Evolutionary conservation across 2,888 invertebrate genomes (phyloP), one percentile per base, ranked within the genome.

Genomic region (Ichneumoninae sp.): DNA sequence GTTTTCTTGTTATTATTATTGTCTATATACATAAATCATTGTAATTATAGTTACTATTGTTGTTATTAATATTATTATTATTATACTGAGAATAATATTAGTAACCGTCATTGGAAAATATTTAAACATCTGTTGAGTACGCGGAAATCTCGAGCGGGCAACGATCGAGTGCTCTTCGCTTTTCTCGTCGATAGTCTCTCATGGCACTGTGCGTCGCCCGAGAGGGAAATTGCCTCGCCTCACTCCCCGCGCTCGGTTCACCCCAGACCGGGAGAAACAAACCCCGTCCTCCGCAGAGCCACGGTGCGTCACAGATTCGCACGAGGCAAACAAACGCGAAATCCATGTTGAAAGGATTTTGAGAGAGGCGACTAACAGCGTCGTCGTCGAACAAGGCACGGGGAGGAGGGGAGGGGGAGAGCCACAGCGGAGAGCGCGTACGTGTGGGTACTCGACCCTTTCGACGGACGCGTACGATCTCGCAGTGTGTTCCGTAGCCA

Each of bases 261-360:
- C 26, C 57, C 44, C 40, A 44, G n/a, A 40, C 26, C 44, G 22
- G 10, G 57, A 22, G 22, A 57, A 57, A 57, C 13, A 13, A 8
- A 22, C 8, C 10, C 57, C 57, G 57, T 10, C 22, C 30, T 50
- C 22, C 22, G 16, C n/a, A 6, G n/a, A 65, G 33, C 57, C 30
- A 10, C 16, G n/a, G 44, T 62, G 70, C 70, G 44, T 66, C 71
- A 54, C 57, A 30, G 30, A 57, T 57, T 80, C 57, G 72, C 72
- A 72, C 72, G 66, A 19, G 22, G 5, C 80, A 47, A 80, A 80
- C 72, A 65, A 72, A 22, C 54, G 30, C 66, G 68, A 80, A 72
- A 66, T 57, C 22, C 30, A 44, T 44, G 44, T 50, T 68, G 60
- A 54, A 72, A 72, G 47, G 80, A 66, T 72, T 72, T 71, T 62